Evolutionary conservation across 1,140 invertebrate genomes (phyloP).

Genomic region (Sinella curviseta): DNA sequence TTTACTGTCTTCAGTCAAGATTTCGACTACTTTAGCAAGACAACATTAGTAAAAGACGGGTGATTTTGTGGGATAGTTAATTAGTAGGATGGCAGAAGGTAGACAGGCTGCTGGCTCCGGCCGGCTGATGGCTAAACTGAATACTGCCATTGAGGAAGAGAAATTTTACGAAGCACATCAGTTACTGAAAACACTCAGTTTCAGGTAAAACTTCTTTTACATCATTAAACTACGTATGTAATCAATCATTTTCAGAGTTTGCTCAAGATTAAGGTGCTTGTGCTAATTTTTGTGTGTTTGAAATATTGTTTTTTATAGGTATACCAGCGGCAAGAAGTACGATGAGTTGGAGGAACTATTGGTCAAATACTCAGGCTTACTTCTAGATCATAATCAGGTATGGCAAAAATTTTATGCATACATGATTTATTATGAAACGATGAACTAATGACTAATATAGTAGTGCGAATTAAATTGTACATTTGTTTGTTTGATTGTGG

Average conservation of each 20-base stretch:
- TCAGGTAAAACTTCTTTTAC: constrained; percentile 45
- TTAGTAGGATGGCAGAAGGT: not conserved
- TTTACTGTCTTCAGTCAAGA: too few species aligned
- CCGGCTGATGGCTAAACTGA: constrained; percentile 41
- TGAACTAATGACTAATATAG: not conserved
- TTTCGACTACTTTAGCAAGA: not conserved
- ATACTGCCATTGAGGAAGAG: constrained; percentile 37
- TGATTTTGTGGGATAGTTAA: not conserved
- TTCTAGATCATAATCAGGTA: constrained; percentile 42
- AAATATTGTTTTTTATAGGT: constrained; percentile 23
- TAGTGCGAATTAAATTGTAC: not conserved
- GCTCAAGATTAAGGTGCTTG: constrained; percentile 11
- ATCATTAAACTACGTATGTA: not conserved
- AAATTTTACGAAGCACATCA: constrained; percentile 48
- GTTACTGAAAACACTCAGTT: constrained; percentile 42
- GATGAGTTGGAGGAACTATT: constrained; percentile 41
- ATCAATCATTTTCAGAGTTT: not conserved
- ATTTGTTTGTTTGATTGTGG: not conserved
- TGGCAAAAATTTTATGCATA: not conserved
- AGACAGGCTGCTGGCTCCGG: constrained; percentile 26
- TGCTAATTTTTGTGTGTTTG: not conserved
- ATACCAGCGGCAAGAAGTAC: constrained; percentile 30
- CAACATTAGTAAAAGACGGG: too few species aligned
- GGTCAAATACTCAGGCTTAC: constrained; percentile 4
- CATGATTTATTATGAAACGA: not conserved